Base-by-base conservation (phyloP, 1,140 invertebrate species). In the Anadara kagoshimensis region DNA sequence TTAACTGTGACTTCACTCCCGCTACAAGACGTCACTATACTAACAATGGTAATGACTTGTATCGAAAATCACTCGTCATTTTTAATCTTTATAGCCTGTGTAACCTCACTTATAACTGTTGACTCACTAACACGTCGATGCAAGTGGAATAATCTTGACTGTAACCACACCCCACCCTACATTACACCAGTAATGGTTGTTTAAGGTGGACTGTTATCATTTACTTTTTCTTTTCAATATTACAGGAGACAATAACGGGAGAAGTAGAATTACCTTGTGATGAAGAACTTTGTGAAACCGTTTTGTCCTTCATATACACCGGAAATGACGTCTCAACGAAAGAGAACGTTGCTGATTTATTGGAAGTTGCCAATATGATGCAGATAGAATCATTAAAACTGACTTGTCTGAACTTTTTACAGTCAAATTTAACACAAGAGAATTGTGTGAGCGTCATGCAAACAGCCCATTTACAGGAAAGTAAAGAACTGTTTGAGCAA, bases 371-470 rank as follows among this genome's bases (percentile, higher is more conserved):
- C 20, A 94, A 94, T 87, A 89, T 97, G 51, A 90, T 97, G 36
- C 95, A 97, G 86, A 89, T 98, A 16, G 91, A 92, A 75, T 92
- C 94, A 77, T 95, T 97, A 29, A 93, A 95, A 26, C 93, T 93
- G 74, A 94, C 94, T 36, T 97, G 96, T 86, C 96, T 95, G 81
- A 92, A 93, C 79, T 97, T 96, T 86, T 90, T 97, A 45, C 93
- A 93, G 73, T 93, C 94, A 82, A 95, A 97, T 86, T 90, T 97
- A 54, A 94, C 97, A 89, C 95, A 95, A 1, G 95, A 94, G 78
- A 98, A 97, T 86, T 97, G 95, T 89, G 91, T 97, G 59, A 95
- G 95, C 0, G 96, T 97, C 83, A 92, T 94, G 67, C 92, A 95
- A 82, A 96, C 97, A 90, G 95, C 96, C 26, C 95, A 96, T 86